These are phyloP conservation scores for Cephalotes varians DNA, from an alignment of 2,888 invertebrate species.

Conservation along the genomic window DNA sequence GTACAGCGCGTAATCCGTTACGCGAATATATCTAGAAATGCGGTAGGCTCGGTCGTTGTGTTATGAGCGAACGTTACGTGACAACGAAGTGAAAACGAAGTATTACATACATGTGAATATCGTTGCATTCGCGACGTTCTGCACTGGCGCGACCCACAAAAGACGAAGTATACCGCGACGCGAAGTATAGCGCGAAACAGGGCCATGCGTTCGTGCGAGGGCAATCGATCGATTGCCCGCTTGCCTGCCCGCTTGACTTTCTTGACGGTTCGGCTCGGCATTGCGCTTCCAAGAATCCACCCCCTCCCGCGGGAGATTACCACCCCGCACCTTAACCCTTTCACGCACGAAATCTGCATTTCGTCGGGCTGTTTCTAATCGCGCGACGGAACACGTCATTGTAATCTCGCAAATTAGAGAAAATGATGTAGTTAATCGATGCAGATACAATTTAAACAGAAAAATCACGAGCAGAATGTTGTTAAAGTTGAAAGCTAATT, in stretches of 20 bases:
- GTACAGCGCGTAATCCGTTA: background rate
- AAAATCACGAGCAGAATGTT: background rate
- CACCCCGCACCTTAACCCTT: constrained; percentile 5
- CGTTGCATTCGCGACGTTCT: constrained; percentile 66
- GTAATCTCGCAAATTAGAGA: background rate
- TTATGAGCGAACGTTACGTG: background rate
- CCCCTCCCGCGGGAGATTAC: constrained; percentile 26
- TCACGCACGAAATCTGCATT: constrained; percentile 24
- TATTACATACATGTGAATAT: constrained; percentile 46
- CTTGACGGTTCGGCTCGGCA: constrained; percentile 56
- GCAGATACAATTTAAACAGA: background rate
- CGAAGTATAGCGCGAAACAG: constrained; percentile 71
- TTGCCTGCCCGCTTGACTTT: constrained; percentile 71
- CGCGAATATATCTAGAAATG: constrained; percentile 17
- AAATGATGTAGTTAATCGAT: background rate
- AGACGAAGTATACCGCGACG: constrained; percentile 70
- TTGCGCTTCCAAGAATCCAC: constrained; percentile 56
- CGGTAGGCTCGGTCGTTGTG: background rate
- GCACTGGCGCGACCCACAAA: constrained; percentile 74
- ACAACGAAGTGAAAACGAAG: background rate
- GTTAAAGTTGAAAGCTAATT: background rate
- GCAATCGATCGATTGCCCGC: constrained; percentile 74
- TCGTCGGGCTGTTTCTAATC: background rate
- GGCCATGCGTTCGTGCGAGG: constrained; percentile 76
- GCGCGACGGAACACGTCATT: background rate